phyloP scores from a whole-genome alignment of 2,797 vertebrate species.

The Sphenodon punctatus region DNA sequence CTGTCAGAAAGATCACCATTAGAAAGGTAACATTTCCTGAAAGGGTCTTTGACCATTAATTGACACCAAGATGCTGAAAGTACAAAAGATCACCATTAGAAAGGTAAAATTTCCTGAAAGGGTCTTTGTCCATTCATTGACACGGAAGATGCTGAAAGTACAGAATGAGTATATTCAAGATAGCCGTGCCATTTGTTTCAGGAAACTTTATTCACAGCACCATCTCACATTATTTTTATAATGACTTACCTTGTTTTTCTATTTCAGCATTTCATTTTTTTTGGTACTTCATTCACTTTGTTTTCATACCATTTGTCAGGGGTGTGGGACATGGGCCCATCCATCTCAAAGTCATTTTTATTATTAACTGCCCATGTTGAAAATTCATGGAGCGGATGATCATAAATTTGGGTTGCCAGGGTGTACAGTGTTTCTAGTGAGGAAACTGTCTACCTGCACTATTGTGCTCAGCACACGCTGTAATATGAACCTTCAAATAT shows the following conservation, averaged over 20 bases:
- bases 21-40: neutral
- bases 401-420: too few relatives aligned
- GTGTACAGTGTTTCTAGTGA: neutral
- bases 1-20: too few relatives aligned
- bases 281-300: too few relatives aligned
- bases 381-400: neutral
- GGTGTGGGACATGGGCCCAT: too few relatives aligned
- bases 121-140: too few relatives aligned
- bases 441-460: conserved; percentile 31
- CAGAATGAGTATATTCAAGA: fast-evolving
- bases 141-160: too few relatives aligned
- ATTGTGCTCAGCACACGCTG: neutral
- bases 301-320: too few relatives aligned
- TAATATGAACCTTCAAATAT: neutral
- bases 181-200: neutral
- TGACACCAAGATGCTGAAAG: neutral
- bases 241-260: too few relatives aligned
- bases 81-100: too few relatives aligned
- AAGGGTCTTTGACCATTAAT: neutral
- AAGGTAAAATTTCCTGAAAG: too few relatives aligned
- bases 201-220: neutral
- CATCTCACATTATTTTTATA: too few relatives aligned
- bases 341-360: neutral
- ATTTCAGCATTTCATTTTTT: too few relatives aligned
- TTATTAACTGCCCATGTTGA: neutral